Base-by-base conservation (phyloP, 2,888 invertebrate genomes). In the Conus canariensis region DNA sequence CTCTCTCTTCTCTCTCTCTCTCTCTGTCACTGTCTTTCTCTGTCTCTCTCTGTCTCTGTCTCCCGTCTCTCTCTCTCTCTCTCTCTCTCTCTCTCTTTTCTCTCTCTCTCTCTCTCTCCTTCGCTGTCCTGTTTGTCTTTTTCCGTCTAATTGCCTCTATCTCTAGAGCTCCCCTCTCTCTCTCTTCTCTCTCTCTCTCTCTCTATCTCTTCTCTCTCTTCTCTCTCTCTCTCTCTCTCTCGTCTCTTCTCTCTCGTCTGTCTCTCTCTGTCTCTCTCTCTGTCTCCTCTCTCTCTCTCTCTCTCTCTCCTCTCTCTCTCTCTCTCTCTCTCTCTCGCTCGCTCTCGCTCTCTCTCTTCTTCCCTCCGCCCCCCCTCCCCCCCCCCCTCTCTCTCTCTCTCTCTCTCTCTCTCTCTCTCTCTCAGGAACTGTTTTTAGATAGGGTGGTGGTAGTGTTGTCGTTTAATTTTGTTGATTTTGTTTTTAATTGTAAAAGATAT, bases 321-420 rank as follows among this genome's bases (percentile, higher is more conserved):
- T 70, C 70, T 70, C 70, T 70, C 70, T 70, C 70, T 70, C 22
- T 70, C 22, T 70, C n/a, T 70, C 22, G 2, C 8, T 22, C 8
- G 2, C 8, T 22, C 8, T 19, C 8, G 9, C 22, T 70, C 22
- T 25, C n/a, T 74, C 74, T n/a, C n/a, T 74, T 30, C 30, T 2
- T 2, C 2, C 2, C 30, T 2, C 30, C 30, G 0, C 30, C 30
- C 1, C 30, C 30, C 30, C 0, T 2, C 0, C 30, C 30, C 1
- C 2, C 30, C 30, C 30, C 30, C 30, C n/a, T 74, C 7, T 74
- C 74, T 74, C 74, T 74, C 74, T 74, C 5, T 74, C 74, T 74
- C n/a, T 74, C 74, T 74, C 74, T 74, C n/a, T 74, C n/a, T 85
- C 0, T 85, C 60, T 59, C 85, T n/a, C 85, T 85, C 25, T 14